Evolutionary conservation across 1,140 invertebrate species (phyloP).

Genomic region (Gonioctena quinquepunctata): DNA sequence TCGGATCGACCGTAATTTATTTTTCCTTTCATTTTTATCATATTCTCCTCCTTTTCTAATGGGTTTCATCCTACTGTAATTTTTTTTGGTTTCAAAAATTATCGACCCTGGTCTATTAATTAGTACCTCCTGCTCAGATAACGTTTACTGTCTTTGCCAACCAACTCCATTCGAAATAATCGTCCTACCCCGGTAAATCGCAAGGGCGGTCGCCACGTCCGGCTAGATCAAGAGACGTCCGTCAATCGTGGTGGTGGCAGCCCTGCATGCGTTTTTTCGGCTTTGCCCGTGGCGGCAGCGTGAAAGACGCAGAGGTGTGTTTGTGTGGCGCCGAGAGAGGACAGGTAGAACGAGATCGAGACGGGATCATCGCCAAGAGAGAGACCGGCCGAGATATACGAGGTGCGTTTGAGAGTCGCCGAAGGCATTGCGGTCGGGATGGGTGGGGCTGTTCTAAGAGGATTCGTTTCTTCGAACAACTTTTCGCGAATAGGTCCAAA

Average conservation of each 20-base stretch:
- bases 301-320: conserved; percentile 9
- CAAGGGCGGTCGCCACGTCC: background rate
- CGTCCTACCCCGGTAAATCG: background rate
- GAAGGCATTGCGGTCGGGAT: background rate
- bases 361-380: background rate
- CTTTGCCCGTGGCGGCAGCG: background rate
- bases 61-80: too few relatives aligned
- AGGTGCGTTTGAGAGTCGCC: background rate
- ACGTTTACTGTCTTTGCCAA: too few relatives aligned
- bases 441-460: too few relatives aligned
- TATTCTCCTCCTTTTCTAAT: too few relatives aligned
- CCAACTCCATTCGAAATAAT: background rate
- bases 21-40: too few relatives aligned
- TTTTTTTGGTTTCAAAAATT: too few relatives aligned
- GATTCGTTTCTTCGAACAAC: too few relatives aligned
- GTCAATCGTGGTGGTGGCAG: background rate
- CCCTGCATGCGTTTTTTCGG: background rate
- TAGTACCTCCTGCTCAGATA: too few relatives aligned
- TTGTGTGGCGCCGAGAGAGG: background rate
- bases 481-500: too few relatives aligned
- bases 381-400: background rate
- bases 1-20: too few relatives aligned
- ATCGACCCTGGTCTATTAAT: too few relatives aligned
- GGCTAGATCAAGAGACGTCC: background rate
- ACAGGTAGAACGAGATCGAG: background rate